phyloP scores from a whole-genome alignment of 1,140 invertebrate species.

The Conopomorpha cramerella region DNA sequence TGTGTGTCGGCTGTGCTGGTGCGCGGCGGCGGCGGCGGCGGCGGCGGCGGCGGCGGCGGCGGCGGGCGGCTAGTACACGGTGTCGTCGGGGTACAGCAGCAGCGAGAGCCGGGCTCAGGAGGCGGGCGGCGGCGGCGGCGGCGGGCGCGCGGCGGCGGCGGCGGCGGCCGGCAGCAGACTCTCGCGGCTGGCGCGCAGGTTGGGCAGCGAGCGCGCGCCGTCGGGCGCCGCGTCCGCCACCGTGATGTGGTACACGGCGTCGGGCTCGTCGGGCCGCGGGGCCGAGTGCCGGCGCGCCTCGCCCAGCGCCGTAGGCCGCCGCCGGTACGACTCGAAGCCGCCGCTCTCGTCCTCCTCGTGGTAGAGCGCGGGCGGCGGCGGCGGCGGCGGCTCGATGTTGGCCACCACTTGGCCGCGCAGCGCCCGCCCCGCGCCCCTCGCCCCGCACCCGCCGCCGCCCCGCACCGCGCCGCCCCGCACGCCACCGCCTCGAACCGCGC shows the following conservation, averaged over 20 bases:
- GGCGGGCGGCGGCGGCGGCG: constrained; percentile 5
- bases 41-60: neutral
- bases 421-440: constrained; percentile 23
- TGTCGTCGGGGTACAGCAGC: constrained; percentile 37
- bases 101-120: constrained; percentile 9
- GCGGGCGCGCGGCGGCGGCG: constrained; percentile 5
- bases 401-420: constrained; percentile 56
- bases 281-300: constrained; percentile 32
- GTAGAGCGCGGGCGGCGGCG: constrained; percentile 31
- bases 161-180: constrained; percentile 45
- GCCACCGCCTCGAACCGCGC: too few species aligned
- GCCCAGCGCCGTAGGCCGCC: constrained; percentile 7
- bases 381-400: constrained; percentile 63
- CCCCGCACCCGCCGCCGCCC: constrained; percentile 27
- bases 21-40: neutral
- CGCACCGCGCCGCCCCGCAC: constrained; percentile 35
- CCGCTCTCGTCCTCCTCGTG: constrained; percentile 58
- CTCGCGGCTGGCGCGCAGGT: constrained; percentile 68
- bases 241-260: constrained; percentile 41
- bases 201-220: constrained; percentile 65
- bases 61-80: constrained; percentile 25
- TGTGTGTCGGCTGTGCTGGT: too few species aligned
- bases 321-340: constrained; percentile 48
- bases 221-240: constrained; percentile 58
- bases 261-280: constrained; percentile 7